Base-by-base conservation (phyloP, 2,797 vertebrate species). In the Hafferia zeledoni region DNA sequence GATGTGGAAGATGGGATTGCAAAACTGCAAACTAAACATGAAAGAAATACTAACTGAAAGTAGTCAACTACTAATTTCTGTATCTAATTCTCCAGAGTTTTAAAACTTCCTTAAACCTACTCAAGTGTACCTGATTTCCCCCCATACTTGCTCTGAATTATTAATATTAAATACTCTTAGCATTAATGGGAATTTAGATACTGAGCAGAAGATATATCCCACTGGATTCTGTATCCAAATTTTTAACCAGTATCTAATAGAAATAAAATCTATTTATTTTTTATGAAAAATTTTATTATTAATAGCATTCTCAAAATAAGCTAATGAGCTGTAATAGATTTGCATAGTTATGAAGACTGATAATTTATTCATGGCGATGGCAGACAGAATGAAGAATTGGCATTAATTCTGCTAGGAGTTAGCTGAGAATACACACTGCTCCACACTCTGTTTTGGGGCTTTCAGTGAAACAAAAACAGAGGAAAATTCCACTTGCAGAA, bases 261-360 rank as follows among this genome's bases (percentile, higher is more conserved):
- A 88, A n/a, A n/a, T n/a, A n/a, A n/a, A n/a, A n/a, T 94, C 75
- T 95, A 84, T 96, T 92, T 94, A 76, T 95, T 90, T 97, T 97
- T 95, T 37, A 95, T 94, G 52, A 92, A 78, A 67, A 3, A 57
- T 93, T 89, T 92, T 88, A 95, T 96, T 95, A 96, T 96, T 96
- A 96, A 96, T 96, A 90, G 30, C 59, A 37, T 84, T 79, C 94
- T 96, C 78, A 87, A 95, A 96, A 81, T 68, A 83, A 93, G 64
- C 86, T 94, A 96, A 96, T 97, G 90, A 95, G 67, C 72, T 87
- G 31, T 89, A 89, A 93, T 74, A 94, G 41, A 90, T 97, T 96
- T 96, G 81, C 95, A 96, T 94, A 78, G 39, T 94, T 90, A 95
- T 52, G 68, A 77, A 94, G 63, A 37, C 20, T 72, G 49, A 90